These are phyloP conservation scores for Peromyscus leucopus DNA, from an alignment of 2,113 vertebrate genomes.

Conservation along the genomic window DNA sequence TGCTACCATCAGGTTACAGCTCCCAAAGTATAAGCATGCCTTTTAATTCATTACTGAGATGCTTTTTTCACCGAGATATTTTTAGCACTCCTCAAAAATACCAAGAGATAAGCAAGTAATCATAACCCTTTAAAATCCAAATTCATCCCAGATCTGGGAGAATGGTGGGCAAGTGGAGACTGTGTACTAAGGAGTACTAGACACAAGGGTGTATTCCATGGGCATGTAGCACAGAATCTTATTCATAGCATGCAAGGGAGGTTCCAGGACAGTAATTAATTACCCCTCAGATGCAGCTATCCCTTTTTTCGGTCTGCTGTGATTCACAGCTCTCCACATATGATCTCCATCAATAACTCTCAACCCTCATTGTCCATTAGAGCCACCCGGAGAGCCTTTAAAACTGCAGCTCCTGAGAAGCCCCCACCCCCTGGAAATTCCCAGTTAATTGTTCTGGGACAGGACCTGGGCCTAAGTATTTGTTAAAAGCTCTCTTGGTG, in stretches of 20 bases:
- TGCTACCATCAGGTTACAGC: neutral
- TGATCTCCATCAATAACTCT: constrained; percentile 34
- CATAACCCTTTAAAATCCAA: neutral
- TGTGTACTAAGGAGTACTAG: neutral
- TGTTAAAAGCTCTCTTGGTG: constrained; percentile 70
- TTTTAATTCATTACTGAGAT: constrained; percentile 19
- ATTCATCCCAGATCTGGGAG: neutral
- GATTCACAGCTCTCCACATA: neutral
- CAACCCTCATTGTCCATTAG: constrained; percentile 47
- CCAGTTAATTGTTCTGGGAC: constrained; percentile 68
- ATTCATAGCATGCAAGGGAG: neutral
- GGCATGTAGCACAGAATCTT: neutral
- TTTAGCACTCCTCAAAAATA: constrained; percentile 39
- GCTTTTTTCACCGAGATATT: constrained; percentile 47
- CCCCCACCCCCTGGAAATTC: constrained; percentile 44
- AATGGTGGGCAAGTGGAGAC: no score
- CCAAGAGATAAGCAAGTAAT: constrained; percentile 26
- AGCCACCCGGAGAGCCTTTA: constrained; percentile 52
- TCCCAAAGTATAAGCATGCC: neutral
- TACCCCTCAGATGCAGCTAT: neutral
- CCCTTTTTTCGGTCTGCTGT: neutral
- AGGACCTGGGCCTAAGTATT: constrained; percentile 46
- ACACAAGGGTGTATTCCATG: neutral
- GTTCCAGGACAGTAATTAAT: neutral
- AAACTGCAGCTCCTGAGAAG: neutral